Base-by-base conservation (phyloP, 2,888 invertebrate species). In the Byasa hedistus region DNA sequence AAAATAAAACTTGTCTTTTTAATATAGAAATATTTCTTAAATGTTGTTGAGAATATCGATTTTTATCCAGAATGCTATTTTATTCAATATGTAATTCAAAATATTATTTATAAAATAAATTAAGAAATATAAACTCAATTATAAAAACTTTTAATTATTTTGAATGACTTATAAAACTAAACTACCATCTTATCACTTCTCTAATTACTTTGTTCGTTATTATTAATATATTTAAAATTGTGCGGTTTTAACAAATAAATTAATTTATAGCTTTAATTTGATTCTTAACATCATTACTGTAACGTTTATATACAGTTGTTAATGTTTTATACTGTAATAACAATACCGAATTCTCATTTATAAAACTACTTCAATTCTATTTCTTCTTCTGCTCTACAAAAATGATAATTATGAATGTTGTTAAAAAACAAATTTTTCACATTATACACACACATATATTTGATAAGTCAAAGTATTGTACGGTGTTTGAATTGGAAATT, bases 121-220 rank as follows among this genome's bases (percentile, higher is more conserved):
- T 5, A 48, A 48, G 19, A 48, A 19, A 22, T 22, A 54, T 22
- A 36, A 55, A 44, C 59, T 64, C 54, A 36, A 54, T 64, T 36
- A 10, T 54, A 58, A 58, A 58, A n/a, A 59, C n/a, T 3, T 12
- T 12, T 60, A 48, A 32, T 56, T n/a, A 65, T 8, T 59, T 44
- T 39, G 36, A 59, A 22, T 22, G 39, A 44, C n/a, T 59, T 64
- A 21, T 27, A 19, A 64, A 44, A 52, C 58, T 44, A 64, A 55
- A 55, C 21, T 23, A 24, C 23, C 22, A 58, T 58, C 12, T 58
- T 57, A 52, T 57, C 58, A 52, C 21, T 2, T 3, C 3, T 54
- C 23, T 44, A 64, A 58, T 64, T 58, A 58, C 15, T n/a, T 52
- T 39, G 4, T 23, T 7, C 48, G 57, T 51, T 64, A 64, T 44